These are phyloP conservation scores for Formica exsecta DNA, from an alignment of 1,140 invertebrate species.

Conservation along the genomic window DNA sequence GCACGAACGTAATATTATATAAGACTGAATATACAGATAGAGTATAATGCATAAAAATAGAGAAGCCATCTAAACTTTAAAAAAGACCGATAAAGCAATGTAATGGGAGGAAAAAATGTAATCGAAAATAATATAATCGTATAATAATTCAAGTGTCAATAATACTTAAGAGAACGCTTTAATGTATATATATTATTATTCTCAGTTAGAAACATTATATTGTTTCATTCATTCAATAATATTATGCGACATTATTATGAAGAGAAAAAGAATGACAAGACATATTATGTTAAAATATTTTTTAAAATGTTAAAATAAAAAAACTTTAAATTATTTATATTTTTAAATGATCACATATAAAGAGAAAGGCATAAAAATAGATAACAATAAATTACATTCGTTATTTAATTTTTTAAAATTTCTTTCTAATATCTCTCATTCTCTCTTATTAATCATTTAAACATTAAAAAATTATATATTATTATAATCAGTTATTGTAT, in stretches of 20 bases:
- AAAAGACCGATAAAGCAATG: constrained; percentile 21
- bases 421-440: background rate
- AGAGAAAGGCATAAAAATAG: background rate
- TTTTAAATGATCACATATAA: background rate
- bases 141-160: background rate
- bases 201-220: background rate
- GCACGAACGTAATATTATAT: constrained; percentile 33
- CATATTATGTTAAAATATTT: background rate
- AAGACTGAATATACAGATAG: constrained; percentile 10
- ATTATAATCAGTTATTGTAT: constrained; percentile 26
- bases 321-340: background rate
- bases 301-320: background rate
- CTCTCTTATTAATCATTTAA: background rate
- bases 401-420: background rate
- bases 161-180: background rate
- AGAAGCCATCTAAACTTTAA: constrained; percentile 10
- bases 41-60: background rate
- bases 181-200: background rate
- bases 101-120: background rate
- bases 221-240: background rate
- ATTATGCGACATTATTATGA: too few species aligned
- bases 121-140: background rate
- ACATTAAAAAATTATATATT: constrained; percentile 16
- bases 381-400: background rate
- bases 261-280: too few species aligned